These are phyloP conservation scores for Brachionus asplanchnoidis DNA, from an alignment of 1,140 invertebrate genomes.

Conservation along the genomic window DNA sequence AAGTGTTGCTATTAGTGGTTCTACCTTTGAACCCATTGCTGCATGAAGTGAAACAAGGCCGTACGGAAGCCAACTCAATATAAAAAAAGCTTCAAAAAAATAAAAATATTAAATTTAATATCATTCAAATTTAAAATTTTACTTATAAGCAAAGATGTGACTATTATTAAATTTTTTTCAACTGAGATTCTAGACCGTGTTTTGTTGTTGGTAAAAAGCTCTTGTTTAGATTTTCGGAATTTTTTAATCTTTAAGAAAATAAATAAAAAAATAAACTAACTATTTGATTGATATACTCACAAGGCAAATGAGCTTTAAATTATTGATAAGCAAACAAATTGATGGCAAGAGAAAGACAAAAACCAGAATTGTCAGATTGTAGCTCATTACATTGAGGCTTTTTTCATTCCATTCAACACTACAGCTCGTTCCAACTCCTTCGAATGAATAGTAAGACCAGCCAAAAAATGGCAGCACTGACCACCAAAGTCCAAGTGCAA, in stretches of 20 bases:
- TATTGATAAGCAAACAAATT: not conserved
- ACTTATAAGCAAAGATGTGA: conserved; percentile 36
- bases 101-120: not conserved
- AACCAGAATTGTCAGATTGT: conserved; percentile 2
- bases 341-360: conserved; percentile 23
- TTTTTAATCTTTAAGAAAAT: not conserved
- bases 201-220: not conserved
- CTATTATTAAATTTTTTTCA: conserved; percentile 15
- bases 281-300: not conserved
- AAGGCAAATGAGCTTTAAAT: conserved; percentile 14
- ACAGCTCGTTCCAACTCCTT: conserved; percentile 11
- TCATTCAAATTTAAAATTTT: not conserved
- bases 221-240: not conserved
- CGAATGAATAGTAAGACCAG: conserved; percentile 4
- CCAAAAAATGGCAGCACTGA: not conserved
- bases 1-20: not conserved
- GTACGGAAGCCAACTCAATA: not conserved
- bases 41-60: not conserved
- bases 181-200: not conserved
- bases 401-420: conserved; percentile 34
- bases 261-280: not conserved
- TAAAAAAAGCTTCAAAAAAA: not conserved
- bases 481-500: not conserved
- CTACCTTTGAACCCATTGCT: not conserved
- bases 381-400: conserved; percentile 3